These are phyloP conservation scores for Leptodactylus fallax DNA, from an alignment of 2,797 vertebrate genomes.

Conservation along the genomic window DNA sequence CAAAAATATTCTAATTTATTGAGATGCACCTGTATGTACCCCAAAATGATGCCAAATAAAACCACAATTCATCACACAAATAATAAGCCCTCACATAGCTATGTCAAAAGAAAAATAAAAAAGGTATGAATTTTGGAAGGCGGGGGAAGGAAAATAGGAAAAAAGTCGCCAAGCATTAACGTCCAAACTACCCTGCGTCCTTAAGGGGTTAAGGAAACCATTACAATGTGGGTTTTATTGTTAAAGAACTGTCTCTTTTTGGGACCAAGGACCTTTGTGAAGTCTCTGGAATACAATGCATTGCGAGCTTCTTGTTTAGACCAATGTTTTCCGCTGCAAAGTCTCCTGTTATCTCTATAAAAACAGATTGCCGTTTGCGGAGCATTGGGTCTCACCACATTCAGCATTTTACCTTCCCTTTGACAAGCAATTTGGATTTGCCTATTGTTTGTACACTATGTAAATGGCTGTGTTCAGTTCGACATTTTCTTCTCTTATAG, in stretches of 20 bases:
- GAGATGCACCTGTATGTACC: no score
- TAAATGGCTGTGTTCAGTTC: background rate
- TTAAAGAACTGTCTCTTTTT: background rate
- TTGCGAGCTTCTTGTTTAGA: background rate
- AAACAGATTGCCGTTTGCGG: background rate
- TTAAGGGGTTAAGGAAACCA: background rate
- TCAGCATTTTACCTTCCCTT: background rate
- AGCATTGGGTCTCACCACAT: background rate
- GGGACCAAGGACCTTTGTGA: background rate
- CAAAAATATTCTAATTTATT: no score
- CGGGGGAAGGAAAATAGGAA: no score
- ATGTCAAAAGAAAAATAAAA: no score
- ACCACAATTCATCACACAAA: no score
- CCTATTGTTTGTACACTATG: constrained; percentile 14
- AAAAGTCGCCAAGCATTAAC: no score
- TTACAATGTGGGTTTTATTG: background rate
- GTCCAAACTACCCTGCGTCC: background rate
- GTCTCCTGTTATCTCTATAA: constrained; percentile 6
- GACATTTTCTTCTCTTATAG: background rate
- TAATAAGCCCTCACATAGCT: no score
- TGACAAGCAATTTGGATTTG: constrained; percentile 25
- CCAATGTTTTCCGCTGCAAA: constrained; percentile 12
- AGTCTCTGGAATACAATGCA: background rate
- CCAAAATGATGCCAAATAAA: no score
- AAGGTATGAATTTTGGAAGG: no score